Base-by-base conservation (phyloP, 2,797 vertebrate genomes). In the Paramormyrops hopkinsi region DNA sequence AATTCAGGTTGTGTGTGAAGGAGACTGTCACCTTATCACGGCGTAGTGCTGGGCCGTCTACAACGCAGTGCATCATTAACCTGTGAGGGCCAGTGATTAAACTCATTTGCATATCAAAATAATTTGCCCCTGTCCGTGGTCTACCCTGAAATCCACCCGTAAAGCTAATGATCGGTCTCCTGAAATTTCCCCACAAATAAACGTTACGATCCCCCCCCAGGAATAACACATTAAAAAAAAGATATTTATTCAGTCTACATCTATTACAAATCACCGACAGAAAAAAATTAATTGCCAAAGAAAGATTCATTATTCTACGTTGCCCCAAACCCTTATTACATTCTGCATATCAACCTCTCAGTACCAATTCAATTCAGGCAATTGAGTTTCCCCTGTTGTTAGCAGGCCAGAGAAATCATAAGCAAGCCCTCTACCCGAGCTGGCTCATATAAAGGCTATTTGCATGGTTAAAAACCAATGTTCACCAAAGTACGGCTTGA, bases 401-500 rank as follows among this genome's bases (percentile, higher is more conserved):
- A 65, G 22, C 76, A 85, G 33, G 22, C 79, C 4, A 41, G 54
- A 56, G 50, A 86, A 86, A 41, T 54, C 85, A 59, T 59, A 59
- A 56, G 85, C 85, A 86, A 86, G 51, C 50, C 51, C 8, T 37
- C 22, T 85, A 25, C n/a, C 51, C 3, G 54, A 50, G 3, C 44
- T n/a, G 25, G n/a, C 79, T 85, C 41, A 65, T 83, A 44, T 33
- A 85, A 83, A 62, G 79, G 29, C 41, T 44, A 89, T 89, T 48
- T 85, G 54, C 41, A 2, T 79, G 33, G 88, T 46, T 84, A 22
- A 84, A 69, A 50, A 84, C 50, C 17, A 1, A 79, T 83, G 54
- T 65, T 84, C 44, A 4, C 41, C 41, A 65, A 65, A 89, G 53
- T 62, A 51, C 25, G 93, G 92, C 92, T 88, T 44, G 92, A 94